These are phyloP conservation scores for Pristionchus pacificus DNA, from an alignment of 1,140 invertebrate species.

Conservation along the genomic window DNA sequence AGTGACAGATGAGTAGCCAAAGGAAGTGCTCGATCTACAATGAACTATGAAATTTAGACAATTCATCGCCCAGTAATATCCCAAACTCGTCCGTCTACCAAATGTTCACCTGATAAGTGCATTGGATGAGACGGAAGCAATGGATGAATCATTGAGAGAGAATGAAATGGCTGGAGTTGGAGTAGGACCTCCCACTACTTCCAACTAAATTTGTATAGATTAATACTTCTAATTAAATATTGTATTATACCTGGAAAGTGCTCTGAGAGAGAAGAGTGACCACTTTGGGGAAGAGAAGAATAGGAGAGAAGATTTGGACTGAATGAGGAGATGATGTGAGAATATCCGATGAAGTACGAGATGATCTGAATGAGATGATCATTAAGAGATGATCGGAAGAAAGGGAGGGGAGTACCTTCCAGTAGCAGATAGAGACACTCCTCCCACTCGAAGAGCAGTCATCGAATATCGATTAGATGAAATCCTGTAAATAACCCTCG, in stretches of 20 bases:
- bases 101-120: constrained; percentile 23
- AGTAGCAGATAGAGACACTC: constrained; percentile 23
- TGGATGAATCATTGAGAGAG: constrained; percentile 28
- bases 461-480: constrained; percentile 9
- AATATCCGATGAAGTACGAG: constrained; percentile 4
- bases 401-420: constrained; percentile 11
- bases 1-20: constrained; percentile 24
- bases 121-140: constrained; percentile 21
- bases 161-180: constrained; percentile 28
- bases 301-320: constrained; percentile 31
- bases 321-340: constrained; percentile 24
- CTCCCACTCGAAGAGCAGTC: constrained; percentile 12
- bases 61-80: too few species aligned
- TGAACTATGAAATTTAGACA: too few species aligned
- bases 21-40: too few species aligned
- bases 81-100: too few species aligned
- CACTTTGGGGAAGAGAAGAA: constrained; percentile 23
- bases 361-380: not conserved
- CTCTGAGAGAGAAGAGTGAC: constrained; percentile 28
- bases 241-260: constrained; percentile 29
- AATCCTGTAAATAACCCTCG: not conserved
- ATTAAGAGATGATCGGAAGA: not conserved
- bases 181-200: constrained; percentile 29
- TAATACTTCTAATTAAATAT: too few species aligned
- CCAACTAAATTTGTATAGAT: too few species aligned